Conservation (phyloP, 92 coral and sea anemone species). For the Ricordea florida region DNA sequence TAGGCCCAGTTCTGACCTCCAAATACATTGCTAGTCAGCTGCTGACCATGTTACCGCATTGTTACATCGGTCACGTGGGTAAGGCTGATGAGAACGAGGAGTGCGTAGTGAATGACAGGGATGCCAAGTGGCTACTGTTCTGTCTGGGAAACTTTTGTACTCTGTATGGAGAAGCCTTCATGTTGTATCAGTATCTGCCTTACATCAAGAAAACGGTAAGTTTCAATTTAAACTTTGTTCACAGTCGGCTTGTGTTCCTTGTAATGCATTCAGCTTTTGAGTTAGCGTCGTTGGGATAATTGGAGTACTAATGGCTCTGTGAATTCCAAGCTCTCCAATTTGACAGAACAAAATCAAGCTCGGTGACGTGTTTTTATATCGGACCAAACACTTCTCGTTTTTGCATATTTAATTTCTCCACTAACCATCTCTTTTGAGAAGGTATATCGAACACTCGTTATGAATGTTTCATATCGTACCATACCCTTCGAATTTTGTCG, state of each 20-base stretch:
- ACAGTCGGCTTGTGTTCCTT: neutral
- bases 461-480: too few species aligned
- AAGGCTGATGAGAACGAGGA: constrained; percentile 70
- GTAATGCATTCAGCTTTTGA: too few species aligned
- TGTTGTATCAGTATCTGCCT: constrained; percentile 87
- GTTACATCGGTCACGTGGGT: constrained; percentile 83
- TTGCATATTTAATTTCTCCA: too few species aligned
- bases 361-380: too few species aligned
- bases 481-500: too few species aligned
- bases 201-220: constrained; percentile 76
- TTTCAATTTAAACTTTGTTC: neutral
- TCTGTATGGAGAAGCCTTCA: constrained; percentile 89
- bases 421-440: too few species aligned
- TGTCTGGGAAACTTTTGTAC: constrained; percentile 81
- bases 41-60: constrained; percentile 80
- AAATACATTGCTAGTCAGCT: constrained; percentile 78
- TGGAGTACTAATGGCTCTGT: too few species aligned
- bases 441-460: too few species aligned
- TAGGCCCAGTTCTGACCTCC: constrained; percentile 95
- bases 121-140: constrained; percentile 92
- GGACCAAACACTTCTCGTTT: too few species aligned
- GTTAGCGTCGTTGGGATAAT: too few species aligned
- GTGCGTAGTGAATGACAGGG: constrained; percentile 65
- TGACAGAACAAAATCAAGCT: too few species aligned
- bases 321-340: too few species aligned